Base-by-base conservation (phyloP, 2,888 invertebrate species). In the Camponotus fellah region DNA sequence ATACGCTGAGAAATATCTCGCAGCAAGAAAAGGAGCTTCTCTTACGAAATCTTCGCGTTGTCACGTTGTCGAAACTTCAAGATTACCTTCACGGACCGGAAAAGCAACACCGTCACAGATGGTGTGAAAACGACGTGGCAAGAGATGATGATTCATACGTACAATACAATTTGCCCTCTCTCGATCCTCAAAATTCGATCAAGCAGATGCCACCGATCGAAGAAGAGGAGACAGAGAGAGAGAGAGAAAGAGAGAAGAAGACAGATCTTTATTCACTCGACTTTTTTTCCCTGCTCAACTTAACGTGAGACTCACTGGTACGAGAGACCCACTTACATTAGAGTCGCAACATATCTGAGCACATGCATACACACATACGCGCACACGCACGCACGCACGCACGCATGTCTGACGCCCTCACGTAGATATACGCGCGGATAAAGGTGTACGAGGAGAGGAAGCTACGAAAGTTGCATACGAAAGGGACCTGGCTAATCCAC, bases 391-490 rank as follows among this genome's bases (percentile, higher is more conserved):
- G 56, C 69, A n/a, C n/a, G n/a, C n/a, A 46, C 58, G 4, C 17
- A 17, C n/a, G 2, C 9, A 40, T 26, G 21, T 6, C 84, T 76
- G 79, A 46, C 80, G 82, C 68, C 68, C 77, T 69, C 76, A 58
- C 75, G 82, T 83, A 82, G 86, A 85, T 80, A 90, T 65, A 77
- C 77, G 77, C 84, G 71, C 81, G 91, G 82, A 87, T 85, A 87
- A 89, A 83, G 83, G 87, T 83, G 90, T 82, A 86, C 85, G 83
- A 77, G 86, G 85, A 87, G 89, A 92, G 92, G 91, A 91, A 88
- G 86, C 88, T 91, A 93, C 93, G 93, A 92, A 91, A 91, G 92
- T 92, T 93, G 93, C 93, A 93, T 93, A 93, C 93, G 89, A 93
- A 93, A 93, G 87, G 90, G 86, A 89, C 79, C 71, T 71, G 53